Percentiles rank a stretch among this genome's conserved stretches.
These are phyloP conservation scores for Lasioglossum lativentre DNA, from an alignment of 2,888 invertebrate genomes.

Conservation along the genomic window DNA sequence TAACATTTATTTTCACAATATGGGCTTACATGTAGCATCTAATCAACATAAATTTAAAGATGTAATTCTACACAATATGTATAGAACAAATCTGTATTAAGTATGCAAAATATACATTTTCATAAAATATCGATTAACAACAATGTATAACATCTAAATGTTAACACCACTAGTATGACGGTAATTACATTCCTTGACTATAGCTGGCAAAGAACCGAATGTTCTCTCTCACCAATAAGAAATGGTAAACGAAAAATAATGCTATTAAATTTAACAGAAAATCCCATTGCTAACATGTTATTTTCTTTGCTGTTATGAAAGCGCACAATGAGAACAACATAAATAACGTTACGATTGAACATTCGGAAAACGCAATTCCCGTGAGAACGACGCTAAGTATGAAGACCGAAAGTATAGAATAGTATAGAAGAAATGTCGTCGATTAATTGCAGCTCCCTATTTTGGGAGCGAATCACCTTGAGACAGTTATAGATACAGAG, in stretches of 20 bases:
- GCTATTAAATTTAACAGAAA: neutral
- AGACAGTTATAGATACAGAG: slow-evolving; percentile 63
- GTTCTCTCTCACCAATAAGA: neutral
- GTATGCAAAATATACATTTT: slow-evolving; percentile 11
- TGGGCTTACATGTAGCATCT: neutral
- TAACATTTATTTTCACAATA: slow-evolving; percentile 26
- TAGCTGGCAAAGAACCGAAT: neutral
- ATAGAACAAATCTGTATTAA: neutral
- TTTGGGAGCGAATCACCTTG: slow-evolving; percentile 79
- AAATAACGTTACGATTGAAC: neutral
- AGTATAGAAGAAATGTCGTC: slow-evolving; percentile 43
- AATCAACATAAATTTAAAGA: neutral
- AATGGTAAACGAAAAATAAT: neutral
- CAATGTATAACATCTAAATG: neutral
- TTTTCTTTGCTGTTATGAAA: neutral
- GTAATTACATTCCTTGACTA: neutral
- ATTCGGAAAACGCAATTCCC: slow-evolving; percentile 14
- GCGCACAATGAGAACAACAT: neutral
- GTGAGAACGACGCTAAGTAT: neutral
- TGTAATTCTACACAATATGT: neutral
- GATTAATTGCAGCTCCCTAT: slow-evolving; percentile 76
- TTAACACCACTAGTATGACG: neutral
- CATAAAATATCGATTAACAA: neutral
- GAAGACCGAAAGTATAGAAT: slow-evolving; percentile 31
- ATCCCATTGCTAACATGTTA: neutral